phyloP scores from a whole-genome alignment of 2,797 vertebrate species.

The Margarornis squamiger region DNA sequence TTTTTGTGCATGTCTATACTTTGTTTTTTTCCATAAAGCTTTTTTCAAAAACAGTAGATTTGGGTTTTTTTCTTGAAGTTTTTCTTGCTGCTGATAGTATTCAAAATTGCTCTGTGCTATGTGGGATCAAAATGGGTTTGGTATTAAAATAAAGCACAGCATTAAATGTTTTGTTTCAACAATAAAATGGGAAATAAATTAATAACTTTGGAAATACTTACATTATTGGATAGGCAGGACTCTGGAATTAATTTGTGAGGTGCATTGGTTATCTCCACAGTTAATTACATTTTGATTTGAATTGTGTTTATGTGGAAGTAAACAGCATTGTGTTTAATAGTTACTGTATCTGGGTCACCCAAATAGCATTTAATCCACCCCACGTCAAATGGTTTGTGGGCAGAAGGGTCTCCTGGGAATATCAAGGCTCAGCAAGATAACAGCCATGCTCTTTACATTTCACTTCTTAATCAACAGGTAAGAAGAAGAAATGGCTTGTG shows the following conservation, averaged over 20 bases:
- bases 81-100: neutral
- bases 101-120: neutral
- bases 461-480: constrained; percentile 58
- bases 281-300: constrained; percentile 47
- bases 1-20: neutral
- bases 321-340: neutral
- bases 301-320: neutral
- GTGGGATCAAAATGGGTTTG: neutral
- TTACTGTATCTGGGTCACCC: neutral
- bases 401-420: constrained; percentile 29
- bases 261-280: neutral
- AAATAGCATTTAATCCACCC: constrained; percentile 29
- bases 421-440: constrained; percentile 49
- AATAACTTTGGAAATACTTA: neutral
- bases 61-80: neutral
- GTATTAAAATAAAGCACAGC: neutral
- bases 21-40: neutral
- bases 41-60: neutral
- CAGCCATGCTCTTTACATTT: constrained; percentile 26
- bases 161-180: constrained; percentile 5
- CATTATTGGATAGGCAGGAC: neutral
- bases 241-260: neutral
- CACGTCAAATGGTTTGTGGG: neutral
- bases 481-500: constrained; percentile 24
- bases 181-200: neutral